Conservation (phyloP, 2,113 vertebrate species). For the Microtus richardsoni region DNA sequence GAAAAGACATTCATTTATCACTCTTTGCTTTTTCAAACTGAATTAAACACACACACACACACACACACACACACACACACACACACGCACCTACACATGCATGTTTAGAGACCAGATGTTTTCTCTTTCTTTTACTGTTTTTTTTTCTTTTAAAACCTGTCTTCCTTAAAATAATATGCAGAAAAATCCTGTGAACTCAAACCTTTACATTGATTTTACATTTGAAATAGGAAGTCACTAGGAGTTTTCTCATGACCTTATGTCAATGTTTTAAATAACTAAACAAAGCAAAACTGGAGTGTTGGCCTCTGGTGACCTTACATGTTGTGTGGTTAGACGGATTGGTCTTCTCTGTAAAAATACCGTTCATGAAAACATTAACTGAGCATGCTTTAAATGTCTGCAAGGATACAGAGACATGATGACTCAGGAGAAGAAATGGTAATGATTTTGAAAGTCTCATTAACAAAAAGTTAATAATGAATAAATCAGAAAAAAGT, state of each 20-base stretch:
- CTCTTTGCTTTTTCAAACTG: background rate
- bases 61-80: no score
- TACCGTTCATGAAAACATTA: background rate
- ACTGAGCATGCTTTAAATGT: background rate
- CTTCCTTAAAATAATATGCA: background rate
- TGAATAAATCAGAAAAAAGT: constrained; percentile 11
- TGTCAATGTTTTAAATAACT: constrained; percentile 36
- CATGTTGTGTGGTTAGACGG: background rate
- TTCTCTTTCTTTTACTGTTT: constrained; percentile 3
- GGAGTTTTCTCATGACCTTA: background rate
- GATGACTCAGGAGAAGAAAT: background rate
- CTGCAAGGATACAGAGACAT: background rate
- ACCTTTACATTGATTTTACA: constrained; percentile 3
- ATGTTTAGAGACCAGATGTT: background rate
- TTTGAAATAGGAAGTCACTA: background rate
- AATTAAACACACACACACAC: background rate
- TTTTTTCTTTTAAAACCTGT: background rate
- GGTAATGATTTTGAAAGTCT: background rate
- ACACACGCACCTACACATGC: background rate
- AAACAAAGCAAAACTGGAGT: constrained; percentile 19
- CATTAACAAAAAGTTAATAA: constrained; percentile 10
- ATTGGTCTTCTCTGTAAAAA: background rate
- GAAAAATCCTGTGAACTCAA: background rate
- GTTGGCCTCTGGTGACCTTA: background rate
- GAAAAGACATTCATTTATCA: background rate